Conservation (phyloP, 2,888 invertebrate species). For the Tiliacea aurago region DNA sequence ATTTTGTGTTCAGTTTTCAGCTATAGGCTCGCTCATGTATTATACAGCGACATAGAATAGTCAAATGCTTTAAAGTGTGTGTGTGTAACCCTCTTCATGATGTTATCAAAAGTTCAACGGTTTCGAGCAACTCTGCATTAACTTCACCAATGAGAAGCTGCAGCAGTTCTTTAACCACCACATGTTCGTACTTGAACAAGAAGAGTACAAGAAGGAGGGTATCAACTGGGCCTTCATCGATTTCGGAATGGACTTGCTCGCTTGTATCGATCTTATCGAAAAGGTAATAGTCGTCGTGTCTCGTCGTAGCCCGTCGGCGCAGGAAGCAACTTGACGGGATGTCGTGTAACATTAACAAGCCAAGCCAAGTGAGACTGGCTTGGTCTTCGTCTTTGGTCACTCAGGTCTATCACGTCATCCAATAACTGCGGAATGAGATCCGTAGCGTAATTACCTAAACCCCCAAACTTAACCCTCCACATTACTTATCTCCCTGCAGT, state of each 20-base stretch:
- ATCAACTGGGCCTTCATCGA: constrained; percentile 99
- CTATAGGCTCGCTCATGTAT: constrained; percentile 66
- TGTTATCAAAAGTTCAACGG: constrained; percentile 95
- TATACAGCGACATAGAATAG: constrained; percentile 72
- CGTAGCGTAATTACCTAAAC: constrained; percentile 76
- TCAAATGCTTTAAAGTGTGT: constrained; percentile 54
- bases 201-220: constrained; percentile 98
- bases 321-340: constrained; percentile 72
- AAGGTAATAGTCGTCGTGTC: constrained; percentile 92
- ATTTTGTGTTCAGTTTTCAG: constrained; percentile 71
- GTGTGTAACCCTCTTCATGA: constrained; percentile 70
- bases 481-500: constrained; percentile 91
- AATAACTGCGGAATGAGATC: constrained; percentile 85
- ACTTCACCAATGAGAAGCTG: constrained; percentile 99
- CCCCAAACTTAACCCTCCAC: constrained; percentile 82
- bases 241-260: constrained; percentile 98
- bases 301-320: constrained; percentile 74
- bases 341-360: constrained; percentile 57
- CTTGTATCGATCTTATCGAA: constrained; percentile 98
- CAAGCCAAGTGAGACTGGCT: constrained; percentile 69
- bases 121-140: constrained; percentile 99
- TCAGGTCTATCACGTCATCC: constrained; percentile 68
- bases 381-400: constrained; percentile 29
- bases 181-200: constrained; percentile 99
- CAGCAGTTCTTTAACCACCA: constrained; percentile 99